Percentiles rank a stretch among this genome's conserved stretches.
phyloP scores from a whole-genome alignment of 1,140 invertebrate genomes.

The Drosophila tsacasi region DNA sequence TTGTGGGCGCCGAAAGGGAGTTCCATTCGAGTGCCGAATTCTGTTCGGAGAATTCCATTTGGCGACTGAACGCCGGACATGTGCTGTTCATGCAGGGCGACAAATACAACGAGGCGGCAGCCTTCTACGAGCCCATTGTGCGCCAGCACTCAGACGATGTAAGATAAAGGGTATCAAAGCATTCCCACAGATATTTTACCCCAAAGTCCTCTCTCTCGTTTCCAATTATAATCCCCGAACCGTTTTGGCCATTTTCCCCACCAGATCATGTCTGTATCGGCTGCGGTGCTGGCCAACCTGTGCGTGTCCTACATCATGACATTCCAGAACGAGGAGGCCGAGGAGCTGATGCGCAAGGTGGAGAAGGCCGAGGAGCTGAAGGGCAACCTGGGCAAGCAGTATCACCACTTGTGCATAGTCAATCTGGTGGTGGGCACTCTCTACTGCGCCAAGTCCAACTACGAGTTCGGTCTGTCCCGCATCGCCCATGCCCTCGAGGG shows the following conservation, averaged over 20 bases:
- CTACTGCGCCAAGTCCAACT: slow-evolving; percentile 99
- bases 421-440: slow-evolving; percentile 99
- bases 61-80: slow-evolving; percentile 99
- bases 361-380: slow-evolving; percentile 98
- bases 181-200: slow-evolving; percentile 5
- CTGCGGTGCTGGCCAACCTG: slow-evolving; percentile 98
- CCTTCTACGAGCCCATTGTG: slow-evolving; percentile 99
- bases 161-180: slow-evolving; percentile 59
- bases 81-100: slow-evolving; percentile 99
- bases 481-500: slow-evolving; percentile 87
- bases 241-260: not conserved
- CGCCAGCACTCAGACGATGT: slow-evolving; percentile 98
- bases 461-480: slow-evolving; percentile 99
- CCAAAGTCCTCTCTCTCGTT: not conserved
- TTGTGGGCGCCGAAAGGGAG: slow-evolving; percentile 96
- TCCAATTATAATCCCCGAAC: slow-evolving; percentile 22
- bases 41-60: slow-evolving; percentile 97
- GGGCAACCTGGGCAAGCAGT: slow-evolving; percentile 96
- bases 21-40: slow-evolving; percentile 99
- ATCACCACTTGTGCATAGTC: slow-evolving; percentile 99
- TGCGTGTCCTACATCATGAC: slow-evolving; percentile 99
- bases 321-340: slow-evolving; percentile 99
- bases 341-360: slow-evolving; percentile 98
- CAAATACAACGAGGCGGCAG: slow-evolving; percentile 98
- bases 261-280: slow-evolving; percentile 96